Base-by-base conservation (phyloP, 2,113 vertebrate genomes). In the Emydura subglobosa region DNA sequence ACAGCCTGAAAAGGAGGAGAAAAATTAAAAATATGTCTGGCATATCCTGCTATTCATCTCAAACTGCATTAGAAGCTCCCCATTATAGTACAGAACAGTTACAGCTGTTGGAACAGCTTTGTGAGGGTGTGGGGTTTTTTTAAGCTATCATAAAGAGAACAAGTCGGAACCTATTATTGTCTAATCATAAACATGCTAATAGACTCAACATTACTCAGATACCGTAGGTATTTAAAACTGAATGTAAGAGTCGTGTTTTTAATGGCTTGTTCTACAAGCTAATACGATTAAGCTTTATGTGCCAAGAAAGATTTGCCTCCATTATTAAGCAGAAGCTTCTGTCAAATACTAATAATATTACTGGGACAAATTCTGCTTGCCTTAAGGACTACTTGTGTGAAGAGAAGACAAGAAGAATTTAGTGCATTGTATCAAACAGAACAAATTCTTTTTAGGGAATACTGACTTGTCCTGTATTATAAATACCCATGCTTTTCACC, bases 1-100 rank as follows among this genome's bases (percentile, higher is more conserved):
- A 53, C 97, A 98, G 79, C 98, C 98, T 98, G 91, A 13, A 72
- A 59, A 47, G 68, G 57, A 91, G 4, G 25, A 91, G 31, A 68
- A 57, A 16, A 61, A 68, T 39, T 17, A 1, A 50, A 85, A 76
- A 7, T 7, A 5, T 5, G 85, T 89, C n/a, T 65, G 82, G 2
- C 6, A 21, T 83, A 82, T 10, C 13, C 0, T 14, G 0, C 74
- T 50, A 6, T 19, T 82, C 44, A 89, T 50, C 83, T 91, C 50
- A 25, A 51, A 55, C 5, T 84, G n/a, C 25, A 74, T 68, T 2
- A 94, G 57, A 80, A 76, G 14, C 11, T 6, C 72, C 79, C 25
- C 25, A 1, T 34, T 59, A 2, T 24, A 79, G 85, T 10, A 61
- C 12, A 85, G 57, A 21, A 39, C 19, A 39, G n/a, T 72, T 72